Base-by-base conservation (phyloP, 2,888 invertebrate genomes). In the Aspidiotus destructor region DNA sequence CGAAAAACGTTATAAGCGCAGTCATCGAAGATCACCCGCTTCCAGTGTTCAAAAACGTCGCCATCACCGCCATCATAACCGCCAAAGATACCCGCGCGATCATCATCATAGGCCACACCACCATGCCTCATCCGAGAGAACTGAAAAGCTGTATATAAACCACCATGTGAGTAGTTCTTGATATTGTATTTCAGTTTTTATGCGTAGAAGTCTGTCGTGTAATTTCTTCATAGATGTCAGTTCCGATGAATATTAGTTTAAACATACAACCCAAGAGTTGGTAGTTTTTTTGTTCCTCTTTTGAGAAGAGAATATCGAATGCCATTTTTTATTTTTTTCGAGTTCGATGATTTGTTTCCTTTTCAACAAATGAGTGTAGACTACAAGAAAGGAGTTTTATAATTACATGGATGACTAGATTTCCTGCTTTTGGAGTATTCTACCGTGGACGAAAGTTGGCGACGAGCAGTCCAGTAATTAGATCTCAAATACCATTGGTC, bases 1-100 rank as follows among this genome's bases (percentile, higher is more conserved):
- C 79, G 89, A 86, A 82, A 79, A 89, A 75, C 86, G 91, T 73
- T 91, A 89, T 78, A 92, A 91, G 79, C 85, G 91, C 74, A 89
- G 89, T 75, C 86, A 88, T 78, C 86, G 89, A 73, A 85, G 90
- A 77, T 89, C 90, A 73, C 89, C 89, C 72, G 86, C 87, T 71
- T 86, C 86, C 74, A 85, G 88, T 75, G 84, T 85, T 75, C 86
- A 87, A 77, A 81, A 82, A 70, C 71, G 70, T 60, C 69, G 68
- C 63, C 74, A 71, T 72, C 73, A 70, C 70, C 73, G 60, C 71
- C 73, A 71, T 70, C 73, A 70, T 44, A 67, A 68, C 58, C 68
- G 54, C 65, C 69, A 60, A 48, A 68, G 60, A 17, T 68, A 63
- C 17, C 71, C 69, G 28, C 54, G 62, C 8, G 69, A 69, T 41